A percentile compares a stretch with the other conserved stretches of the same genome.
Conservation (phyloP, 2,888 invertebrate genomes). For the Psococerastis gibbosa region DNA sequence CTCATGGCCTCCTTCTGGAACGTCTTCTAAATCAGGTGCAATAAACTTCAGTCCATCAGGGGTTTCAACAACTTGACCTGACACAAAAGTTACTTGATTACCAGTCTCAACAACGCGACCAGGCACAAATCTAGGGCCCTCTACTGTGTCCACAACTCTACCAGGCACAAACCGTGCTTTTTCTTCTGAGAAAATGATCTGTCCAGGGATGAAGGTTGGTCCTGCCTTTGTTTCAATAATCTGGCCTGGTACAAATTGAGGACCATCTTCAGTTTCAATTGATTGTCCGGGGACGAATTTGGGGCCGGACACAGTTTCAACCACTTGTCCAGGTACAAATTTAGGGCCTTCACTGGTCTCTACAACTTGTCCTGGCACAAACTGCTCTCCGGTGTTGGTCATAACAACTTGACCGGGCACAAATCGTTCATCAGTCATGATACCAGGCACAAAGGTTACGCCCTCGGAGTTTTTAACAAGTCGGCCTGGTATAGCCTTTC, state of each 20-base stretch:
- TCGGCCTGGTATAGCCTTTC: constrained; percentile 40
- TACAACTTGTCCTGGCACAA: constrained; percentile 52
- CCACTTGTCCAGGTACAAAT: constrained; percentile 61
- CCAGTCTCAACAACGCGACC: constrained; percentile 30
- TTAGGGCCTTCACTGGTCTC: constrained; percentile 46
- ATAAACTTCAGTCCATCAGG: constrained; percentile 39
- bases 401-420: constrained; percentile 48
- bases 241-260: constrained; percentile 59
- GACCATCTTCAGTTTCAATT: constrained; percentile 46
- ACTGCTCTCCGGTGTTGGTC: constrained; percentile 48
- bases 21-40: constrained; percentile 45
- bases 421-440: constrained; percentile 44
- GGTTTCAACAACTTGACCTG: constrained; percentile 32
- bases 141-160: constrained; percentile 51
- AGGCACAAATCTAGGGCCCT: constrained; percentile 42
- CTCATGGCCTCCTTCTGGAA: constrained; percentile 41
- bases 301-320: constrained; percentile 42
- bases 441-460: constrained; percentile 47
- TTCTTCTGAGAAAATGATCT: constrained; percentile 45
- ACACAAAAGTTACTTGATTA: constrained; percentile 28
- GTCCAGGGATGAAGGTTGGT: constrained; percentile 58
- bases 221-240: constrained; percentile 55
- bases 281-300: constrained; percentile 55
- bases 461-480: constrained; percentile 38
- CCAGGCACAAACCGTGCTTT: constrained; percentile 42